A percentile compares a stretch with the other conserved stretches of the same genome.
phyloP scores from a whole-genome alignment of 2,113 vertebrate species.

The Sphyrna mokarran region DNA sequence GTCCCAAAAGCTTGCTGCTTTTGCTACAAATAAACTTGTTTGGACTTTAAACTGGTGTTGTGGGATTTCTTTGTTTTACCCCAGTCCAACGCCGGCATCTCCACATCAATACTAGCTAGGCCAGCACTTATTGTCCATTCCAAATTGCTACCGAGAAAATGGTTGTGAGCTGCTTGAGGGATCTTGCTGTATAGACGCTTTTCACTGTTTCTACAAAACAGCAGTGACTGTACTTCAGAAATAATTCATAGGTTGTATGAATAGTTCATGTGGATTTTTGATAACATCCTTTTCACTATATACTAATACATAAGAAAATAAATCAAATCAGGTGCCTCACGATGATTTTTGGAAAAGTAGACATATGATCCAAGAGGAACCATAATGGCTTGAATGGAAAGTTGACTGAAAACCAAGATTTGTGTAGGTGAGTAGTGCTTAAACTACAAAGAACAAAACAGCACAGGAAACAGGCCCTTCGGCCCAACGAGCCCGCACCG shows the following conservation, averaged over 20 bases:
- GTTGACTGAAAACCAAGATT: background rate
- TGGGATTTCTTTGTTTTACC: too few relatives aligned
- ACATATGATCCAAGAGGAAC: background rate
- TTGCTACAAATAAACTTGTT: too few relatives aligned
- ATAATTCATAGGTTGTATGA: background rate
- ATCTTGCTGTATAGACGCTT: background rate
- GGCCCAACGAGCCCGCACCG: too few relatives aligned
- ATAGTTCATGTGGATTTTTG: background rate
- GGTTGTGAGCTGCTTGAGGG: background rate
- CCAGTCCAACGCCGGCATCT: too few relatives aligned
- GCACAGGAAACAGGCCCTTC: too few relatives aligned
- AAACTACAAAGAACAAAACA: too few relatives aligned
- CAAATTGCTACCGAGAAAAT: too few relatives aligned
- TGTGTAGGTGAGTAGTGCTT: background rate
- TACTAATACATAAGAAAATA: too few relatives aligned
- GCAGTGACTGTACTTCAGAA: background rate
- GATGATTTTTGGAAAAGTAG: background rate
- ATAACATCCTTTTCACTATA: background rate
- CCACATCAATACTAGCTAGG: too few relatives aligned
- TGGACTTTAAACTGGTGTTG: too few relatives aligned
- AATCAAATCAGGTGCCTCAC: background rate
- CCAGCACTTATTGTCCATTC: too few relatives aligned
- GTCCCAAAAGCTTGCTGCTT: too few relatives aligned
- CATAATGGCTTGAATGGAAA: background rate
- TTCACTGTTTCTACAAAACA: background rate